Evolutionary conservation across 1,140 invertebrate species (phyloP).

Genomic region (Coelopa frigida): DNA sequence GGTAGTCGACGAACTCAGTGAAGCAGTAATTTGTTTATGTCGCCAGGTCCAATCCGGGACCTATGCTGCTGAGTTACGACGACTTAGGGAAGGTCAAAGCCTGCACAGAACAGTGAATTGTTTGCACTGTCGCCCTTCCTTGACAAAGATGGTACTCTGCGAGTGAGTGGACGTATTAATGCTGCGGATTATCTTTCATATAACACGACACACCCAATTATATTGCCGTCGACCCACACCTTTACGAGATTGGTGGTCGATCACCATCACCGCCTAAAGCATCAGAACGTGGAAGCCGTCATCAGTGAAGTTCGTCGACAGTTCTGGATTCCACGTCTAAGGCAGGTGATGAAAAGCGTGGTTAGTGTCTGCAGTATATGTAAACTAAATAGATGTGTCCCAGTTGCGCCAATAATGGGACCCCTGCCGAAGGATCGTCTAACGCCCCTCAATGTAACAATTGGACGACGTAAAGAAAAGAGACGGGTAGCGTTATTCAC

Average conservation of each 20-base stretch:
- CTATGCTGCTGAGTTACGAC: neutral
- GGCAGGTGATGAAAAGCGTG: neutral
- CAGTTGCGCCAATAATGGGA: conserved; percentile 6
- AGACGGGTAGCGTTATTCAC: conserved; percentile 5
- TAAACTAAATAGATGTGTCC: neutral
- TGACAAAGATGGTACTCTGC: conserved; percentile 1
- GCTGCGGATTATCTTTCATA: neutral
- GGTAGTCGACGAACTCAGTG: neutral
- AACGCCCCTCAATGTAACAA: conserved; percentile 1
- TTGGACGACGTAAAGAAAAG: conserved; percentile 8
- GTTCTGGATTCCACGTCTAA: conserved; percentile 8
- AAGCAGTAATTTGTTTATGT: neutral
- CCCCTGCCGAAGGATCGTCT: conserved; percentile 1
- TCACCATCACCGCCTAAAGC: neutral
- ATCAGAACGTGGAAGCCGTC: conserved; percentile 9
- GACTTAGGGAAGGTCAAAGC: neutral
- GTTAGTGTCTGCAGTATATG: conserved; percentile 1
- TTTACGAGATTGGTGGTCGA: neutral
- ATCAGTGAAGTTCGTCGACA: conserved; percentile 1
- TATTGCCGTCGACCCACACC: neutral
- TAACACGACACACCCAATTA: neutral
- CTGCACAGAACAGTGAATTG: neutral
- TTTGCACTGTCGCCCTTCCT: neutral
- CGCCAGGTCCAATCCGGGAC: neutral
- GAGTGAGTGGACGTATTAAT: neutral